Conservation (phyloP, 1,140 invertebrate genomes). For the Orchestia grillus region DNA sequence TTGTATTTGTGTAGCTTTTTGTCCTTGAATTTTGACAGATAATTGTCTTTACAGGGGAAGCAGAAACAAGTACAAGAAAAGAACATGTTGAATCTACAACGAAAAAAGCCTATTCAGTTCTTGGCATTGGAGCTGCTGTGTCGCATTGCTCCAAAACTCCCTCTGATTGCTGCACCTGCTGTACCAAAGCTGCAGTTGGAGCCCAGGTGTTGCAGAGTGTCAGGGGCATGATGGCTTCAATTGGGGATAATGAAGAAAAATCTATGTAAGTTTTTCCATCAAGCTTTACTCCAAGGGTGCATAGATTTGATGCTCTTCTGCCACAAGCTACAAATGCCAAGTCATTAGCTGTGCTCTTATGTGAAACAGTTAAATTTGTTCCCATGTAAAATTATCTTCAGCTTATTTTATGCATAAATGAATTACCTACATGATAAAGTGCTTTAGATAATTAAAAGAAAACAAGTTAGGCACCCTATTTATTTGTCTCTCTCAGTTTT, state of each 20-base stretch:
- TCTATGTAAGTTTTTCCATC: background rate
- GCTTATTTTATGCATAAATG: too few species aligned
- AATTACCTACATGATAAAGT: too few species aligned
- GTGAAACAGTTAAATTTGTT: too few species aligned
- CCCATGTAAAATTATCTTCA: too few species aligned
- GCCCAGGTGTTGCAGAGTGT: background rate
- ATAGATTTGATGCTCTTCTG: too few species aligned
- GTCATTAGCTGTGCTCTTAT: too few species aligned
- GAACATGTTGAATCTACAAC: slow-evolving; percentile 22
- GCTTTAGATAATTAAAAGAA: too few species aligned
- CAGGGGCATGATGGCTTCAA: background rate
- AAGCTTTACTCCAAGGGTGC: too few species aligned
- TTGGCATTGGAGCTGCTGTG: background rate
- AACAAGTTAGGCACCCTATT: too few species aligned
- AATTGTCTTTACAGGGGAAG: background rate
- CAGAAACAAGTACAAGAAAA: slow-evolving; percentile 25
- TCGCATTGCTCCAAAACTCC: too few species aligned
- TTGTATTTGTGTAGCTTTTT: background rate
- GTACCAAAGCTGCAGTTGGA: background rate
- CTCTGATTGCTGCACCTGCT: background rate
- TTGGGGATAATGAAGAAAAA: slow-evolving; percentile 35
- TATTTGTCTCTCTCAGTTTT: too few species aligned
- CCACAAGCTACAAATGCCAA: too few species aligned
- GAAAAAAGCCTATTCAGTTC: slow-evolving; percentile 21
- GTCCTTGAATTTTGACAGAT: background rate